Percentiles rank a stretch among this genome's conserved stretches.
Conservation (phyloP, 2,888 invertebrate species). For the Silvanus unidentatus region DNA sequence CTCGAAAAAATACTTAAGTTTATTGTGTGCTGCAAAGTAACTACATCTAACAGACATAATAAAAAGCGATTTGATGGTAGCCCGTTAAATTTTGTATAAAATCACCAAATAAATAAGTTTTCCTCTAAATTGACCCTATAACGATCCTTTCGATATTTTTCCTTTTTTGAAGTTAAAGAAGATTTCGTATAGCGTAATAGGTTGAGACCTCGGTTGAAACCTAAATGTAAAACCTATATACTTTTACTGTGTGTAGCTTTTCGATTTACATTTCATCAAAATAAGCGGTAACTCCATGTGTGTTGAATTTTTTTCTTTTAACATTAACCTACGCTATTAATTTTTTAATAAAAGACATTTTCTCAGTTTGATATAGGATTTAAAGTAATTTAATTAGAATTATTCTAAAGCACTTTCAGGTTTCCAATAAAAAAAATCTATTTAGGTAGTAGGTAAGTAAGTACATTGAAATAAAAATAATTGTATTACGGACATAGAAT, state of each 20-base stretch:
- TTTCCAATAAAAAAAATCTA: too few relatives aligned
- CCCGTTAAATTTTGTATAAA: not conserved
- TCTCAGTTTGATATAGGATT: too few relatives aligned
- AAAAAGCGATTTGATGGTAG: too few relatives aligned
- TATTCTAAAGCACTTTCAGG: too few relatives aligned
- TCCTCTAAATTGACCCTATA: slow-evolving; percentile 10
- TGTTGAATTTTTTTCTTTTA: slow-evolving; percentile 3
- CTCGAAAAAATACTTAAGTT: too few relatives aligned
- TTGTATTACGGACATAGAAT: too few relatives aligned
- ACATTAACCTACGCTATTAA: not conserved
- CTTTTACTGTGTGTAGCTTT: slow-evolving; percentile 3
- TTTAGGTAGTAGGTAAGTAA: too few relatives aligned
- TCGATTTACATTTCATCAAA: slow-evolving; percentile 19
- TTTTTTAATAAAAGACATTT: too few relatives aligned
- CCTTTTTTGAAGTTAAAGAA: slow-evolving; percentile 7
- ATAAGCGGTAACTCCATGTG: slow-evolving; percentile 2
- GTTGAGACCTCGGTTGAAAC: slow-evolving; percentile 6
- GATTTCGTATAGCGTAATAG: slow-evolving; percentile 10
- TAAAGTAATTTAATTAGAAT: too few relatives aligned
- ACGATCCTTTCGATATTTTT: slow-evolving; percentile 5
- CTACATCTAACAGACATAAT: too few relatives aligned
- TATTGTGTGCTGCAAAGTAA: too few relatives aligned
- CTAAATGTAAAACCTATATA: slow-evolving; percentile 1
- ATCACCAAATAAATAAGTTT: slow-evolving; percentile 13
- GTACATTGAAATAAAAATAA: too few relatives aligned